These are phyloP conservation scores for Psophia crepitans DNA, from an alignment of 2,113 vertebrate species.

Conservation along the genomic window DNA sequence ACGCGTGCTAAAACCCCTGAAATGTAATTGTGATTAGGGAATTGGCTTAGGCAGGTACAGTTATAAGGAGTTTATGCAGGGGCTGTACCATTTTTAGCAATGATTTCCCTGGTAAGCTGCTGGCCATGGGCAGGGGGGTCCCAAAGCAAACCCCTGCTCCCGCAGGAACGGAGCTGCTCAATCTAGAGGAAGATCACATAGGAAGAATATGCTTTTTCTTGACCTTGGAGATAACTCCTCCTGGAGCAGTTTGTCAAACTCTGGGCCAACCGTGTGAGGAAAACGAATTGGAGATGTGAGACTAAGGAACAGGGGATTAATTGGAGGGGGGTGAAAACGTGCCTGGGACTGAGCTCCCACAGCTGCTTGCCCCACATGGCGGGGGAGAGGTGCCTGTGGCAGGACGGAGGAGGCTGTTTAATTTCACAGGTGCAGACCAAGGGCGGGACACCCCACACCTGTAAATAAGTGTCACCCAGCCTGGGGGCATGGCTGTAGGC, in stretches of 20 bases:
- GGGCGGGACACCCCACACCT: neutral
- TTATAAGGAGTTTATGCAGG: neutral
- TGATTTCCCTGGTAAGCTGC: neutral
- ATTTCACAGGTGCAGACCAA: accelerated
- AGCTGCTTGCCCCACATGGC: neutral
- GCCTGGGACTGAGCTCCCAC: neutral
- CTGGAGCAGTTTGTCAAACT: neutral
- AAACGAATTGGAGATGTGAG: neutral
- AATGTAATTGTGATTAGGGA: neutral
- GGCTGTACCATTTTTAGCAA: neutral
- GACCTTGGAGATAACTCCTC: neutral
- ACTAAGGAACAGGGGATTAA: neutral
- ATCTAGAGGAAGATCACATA: neutral
- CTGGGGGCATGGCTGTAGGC: accelerated
- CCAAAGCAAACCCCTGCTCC: neutral
- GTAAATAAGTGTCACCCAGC: accelerated
- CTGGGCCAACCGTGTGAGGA: neutral
- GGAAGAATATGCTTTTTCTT: neutral
- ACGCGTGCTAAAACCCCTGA: accelerated
- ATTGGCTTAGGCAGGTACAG: neutral
- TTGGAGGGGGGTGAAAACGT: neutral
- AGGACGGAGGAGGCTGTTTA: neutral
- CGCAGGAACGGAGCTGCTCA: accelerated
- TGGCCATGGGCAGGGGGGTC: accelerated
- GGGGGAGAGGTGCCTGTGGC: accelerated